A percentile compares a stretch with the other conserved stretches of the same genome.
Evolutionary conservation across 2,888 invertebrate genomes (phyloP).

Genomic region (Andrena marginata): DNA sequence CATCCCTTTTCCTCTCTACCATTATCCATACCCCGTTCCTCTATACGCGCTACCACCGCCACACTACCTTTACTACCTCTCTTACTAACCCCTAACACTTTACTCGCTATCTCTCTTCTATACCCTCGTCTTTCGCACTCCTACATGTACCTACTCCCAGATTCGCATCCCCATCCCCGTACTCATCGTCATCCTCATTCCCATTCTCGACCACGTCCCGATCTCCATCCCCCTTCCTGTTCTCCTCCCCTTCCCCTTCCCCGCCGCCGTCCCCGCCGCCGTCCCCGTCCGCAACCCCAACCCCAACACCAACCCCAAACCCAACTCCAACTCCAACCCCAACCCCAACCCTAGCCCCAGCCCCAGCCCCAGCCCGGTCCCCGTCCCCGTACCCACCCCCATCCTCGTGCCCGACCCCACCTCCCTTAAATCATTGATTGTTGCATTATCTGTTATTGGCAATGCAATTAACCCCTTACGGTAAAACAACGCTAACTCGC

Average conservation of each 20-base stretch:
- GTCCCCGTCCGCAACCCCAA: conserved; percentile 18
- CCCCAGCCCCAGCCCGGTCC: not conserved
- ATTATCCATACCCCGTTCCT: conserved; percentile 1
- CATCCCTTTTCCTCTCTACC: conserved; percentile 9
- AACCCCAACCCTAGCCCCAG: too few relatives aligned
- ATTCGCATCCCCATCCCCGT: conserved; percentile 52
- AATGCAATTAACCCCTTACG: conserved; percentile 85
- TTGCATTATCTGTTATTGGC: conserved; percentile 85
- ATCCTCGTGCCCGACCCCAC: conserved; percentile 55
- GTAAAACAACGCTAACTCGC: conserved; percentile 78
- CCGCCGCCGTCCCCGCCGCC: conserved; percentile 37
- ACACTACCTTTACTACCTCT: not conserved
- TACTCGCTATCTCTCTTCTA: conserved; percentile 25
- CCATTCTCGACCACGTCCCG: conserved; percentile 61
- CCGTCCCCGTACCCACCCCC: conserved; percentile 22
- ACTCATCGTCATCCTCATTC: conserved; percentile 53
- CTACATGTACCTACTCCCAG: conserved; percentile 40
- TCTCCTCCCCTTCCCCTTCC: conserved; percentile 27
- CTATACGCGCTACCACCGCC: not conserved
- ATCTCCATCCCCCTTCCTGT: conserved; percentile 47
- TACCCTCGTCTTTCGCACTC: conserved; percentile 21
- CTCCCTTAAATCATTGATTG: conserved; percentile 84
- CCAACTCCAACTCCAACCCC: too few relatives aligned
- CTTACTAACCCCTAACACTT: conserved; percentile 1
- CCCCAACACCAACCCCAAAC: not conserved